A percentile compares a stretch with the other conserved stretches of the same genome.
Conservation (phyloP, 2,113 vertebrate species). For the Ailuropoda melanoleuca region DNA sequence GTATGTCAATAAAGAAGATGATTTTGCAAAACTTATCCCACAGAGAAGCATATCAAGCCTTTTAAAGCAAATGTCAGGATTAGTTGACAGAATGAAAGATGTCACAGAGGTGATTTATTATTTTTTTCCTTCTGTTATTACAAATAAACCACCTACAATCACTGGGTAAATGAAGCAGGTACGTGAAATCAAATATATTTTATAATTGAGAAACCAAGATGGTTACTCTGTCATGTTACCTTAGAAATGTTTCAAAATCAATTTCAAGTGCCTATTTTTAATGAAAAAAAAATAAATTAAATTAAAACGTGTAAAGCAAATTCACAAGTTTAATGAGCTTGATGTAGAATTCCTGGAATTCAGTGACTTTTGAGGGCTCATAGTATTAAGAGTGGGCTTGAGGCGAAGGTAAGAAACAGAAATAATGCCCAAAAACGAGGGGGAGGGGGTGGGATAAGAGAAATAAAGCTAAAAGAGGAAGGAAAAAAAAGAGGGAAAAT, state of each 20-base stretch:
- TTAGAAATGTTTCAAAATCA: constrained; percentile 19
- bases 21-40: constrained; percentile 33
- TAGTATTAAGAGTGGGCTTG: not conserved
- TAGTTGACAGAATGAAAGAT: constrained; percentile 12
- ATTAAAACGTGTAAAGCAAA: not conserved
- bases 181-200: not conserved
- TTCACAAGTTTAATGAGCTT: not conserved
- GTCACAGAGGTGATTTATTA: not conserved
- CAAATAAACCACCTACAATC: not conserved
- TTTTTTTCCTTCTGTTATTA: not conserved
- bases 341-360: not conserved
- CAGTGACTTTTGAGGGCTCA: not conserved
- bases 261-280: not conserved
- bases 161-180: not conserved
- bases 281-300: not conserved
- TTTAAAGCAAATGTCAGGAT: constrained; percentile 15
- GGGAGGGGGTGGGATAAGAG: not conserved
- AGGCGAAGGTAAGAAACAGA: not conserved
- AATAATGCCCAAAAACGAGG: not conserved
- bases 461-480: not conserved
- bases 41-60: not conserved
- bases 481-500: not conserved
- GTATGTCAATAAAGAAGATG: not conserved
- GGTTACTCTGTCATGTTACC: not conserved
- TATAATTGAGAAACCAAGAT: not conserved